These are phyloP conservation scores for Harmothoe impar DNA, from an alignment of 2,888 invertebrate species.

Conservation along the genomic window DNA sequence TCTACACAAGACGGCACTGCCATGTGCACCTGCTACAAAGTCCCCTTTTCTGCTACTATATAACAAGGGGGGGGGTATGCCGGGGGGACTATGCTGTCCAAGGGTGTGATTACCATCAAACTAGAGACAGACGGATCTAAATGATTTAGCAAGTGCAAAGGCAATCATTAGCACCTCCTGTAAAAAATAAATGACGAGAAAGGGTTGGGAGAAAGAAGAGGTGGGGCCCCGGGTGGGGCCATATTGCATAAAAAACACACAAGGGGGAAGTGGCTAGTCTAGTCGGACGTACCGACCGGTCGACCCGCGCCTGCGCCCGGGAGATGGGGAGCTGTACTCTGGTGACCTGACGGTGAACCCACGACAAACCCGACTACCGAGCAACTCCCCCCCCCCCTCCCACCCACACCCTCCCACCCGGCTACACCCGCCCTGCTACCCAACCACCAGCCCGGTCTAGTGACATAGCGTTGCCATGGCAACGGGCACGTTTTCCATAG, in stretches of 20 bases:
- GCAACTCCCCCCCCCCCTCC: neutral
- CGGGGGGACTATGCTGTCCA: no score
- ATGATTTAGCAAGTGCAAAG: no score
- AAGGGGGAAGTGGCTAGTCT: conserved; percentile 35
- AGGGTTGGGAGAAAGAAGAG: no score
- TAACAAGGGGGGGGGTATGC: no score
- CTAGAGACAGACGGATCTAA: no score
- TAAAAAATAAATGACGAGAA: no score
- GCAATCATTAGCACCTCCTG: no score
- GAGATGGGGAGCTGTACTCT: conserved; percentile 20
- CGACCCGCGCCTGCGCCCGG: neutral
- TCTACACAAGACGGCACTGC: no score
- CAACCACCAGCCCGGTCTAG: conserved; percentile 20
- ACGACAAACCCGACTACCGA: conserved; percentile 35
- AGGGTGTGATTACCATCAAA: no score
- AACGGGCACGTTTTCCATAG: conserved; percentile 39
- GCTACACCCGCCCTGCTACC: neutral
- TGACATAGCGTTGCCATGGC: conserved; percentile 59
- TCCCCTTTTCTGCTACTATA: no score
- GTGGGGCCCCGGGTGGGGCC: no score
- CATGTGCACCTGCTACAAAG: no score
- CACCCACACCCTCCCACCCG: neutral
- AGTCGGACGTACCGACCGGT: neutral
- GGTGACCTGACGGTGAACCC: conserved; percentile 53
- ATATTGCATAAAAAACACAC: neutral